Percentiles rank a stretch among this genome's conserved stretches.
Evolutionary conservation across 2,888 invertebrate species (phyloP).

Genomic region (Nomada ruficornis): DNA sequence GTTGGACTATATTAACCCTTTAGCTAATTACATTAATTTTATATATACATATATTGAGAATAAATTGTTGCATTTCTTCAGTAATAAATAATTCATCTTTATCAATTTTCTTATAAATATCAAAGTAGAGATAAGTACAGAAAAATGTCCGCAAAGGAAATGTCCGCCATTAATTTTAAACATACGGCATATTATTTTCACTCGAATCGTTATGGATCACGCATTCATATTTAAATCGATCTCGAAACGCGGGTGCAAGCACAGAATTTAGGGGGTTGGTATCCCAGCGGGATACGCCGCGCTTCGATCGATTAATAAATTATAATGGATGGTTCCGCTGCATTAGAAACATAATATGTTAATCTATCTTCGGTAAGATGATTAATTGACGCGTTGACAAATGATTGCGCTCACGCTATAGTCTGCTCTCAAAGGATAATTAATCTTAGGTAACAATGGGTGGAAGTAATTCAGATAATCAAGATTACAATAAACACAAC

Average conservation of each 20-base stretch:
- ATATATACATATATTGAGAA: too few relatives aligned
- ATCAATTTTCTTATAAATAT: too few relatives aligned
- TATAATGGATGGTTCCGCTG: conserved; percentile 50
- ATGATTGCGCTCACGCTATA: conserved; percentile 32
- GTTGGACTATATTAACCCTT: too few relatives aligned
- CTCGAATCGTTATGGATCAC: neutral
- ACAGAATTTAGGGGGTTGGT: neutral
- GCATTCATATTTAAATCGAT: neutral
- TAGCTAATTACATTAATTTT: too few relatives aligned
- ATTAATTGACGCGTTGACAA: conserved; percentile 63
- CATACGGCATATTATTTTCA: too few relatives aligned
- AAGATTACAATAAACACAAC: neutral
- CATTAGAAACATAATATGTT: conserved; percentile 55
- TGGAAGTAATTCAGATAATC: neutral
- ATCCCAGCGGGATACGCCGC: neutral
- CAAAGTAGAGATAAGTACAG: too few relatives aligned
- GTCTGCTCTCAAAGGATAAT: conserved; percentile 31
- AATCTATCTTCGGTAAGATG: conserved; percentile 50
- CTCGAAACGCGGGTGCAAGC: neutral
- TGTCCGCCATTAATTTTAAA: too few relatives aligned
- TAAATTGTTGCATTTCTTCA: too few relatives aligned
- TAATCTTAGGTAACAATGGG: conserved; percentile 32
- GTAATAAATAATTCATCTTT: too few relatives aligned
- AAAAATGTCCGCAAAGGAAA: too few relatives aligned
- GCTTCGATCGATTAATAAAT: conserved; percentile 49